Base-by-base conservation (phyloP, 2,113 vertebrate species). In the Actenoides lindsayi region DNA sequence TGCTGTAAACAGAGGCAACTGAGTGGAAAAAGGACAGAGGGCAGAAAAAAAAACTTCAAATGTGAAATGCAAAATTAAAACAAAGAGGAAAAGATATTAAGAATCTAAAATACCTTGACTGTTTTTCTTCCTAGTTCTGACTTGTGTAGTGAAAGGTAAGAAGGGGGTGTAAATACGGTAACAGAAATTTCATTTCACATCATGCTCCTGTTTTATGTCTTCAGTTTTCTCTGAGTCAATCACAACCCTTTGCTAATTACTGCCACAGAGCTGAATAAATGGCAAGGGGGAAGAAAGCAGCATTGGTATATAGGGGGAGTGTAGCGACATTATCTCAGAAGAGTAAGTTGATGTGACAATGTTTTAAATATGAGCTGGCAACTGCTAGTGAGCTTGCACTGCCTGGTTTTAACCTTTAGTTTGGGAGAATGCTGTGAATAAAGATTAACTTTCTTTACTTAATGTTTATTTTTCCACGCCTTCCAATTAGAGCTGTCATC, bases 281-380 rank as follows among this genome's bases (percentile, higher is more conserved):
- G 33, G 75, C 87, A 95, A 86, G 82, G 30, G 33, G 68, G 20
- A 92, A 95, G 83, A 89, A 92, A 90, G 75, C 41, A 86, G 54
- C 27, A 67, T 74, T 93, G 88, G 68, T 92, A 53, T 48, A 48
- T 53, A 70, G 89, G 68, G 57, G 96, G 94, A 93, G 70, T 60
- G 84, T 96, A 93, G 59, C 92, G 81, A 33, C 71, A 33, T 90
- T 95, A 88, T 94, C 93, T 93, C 93, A 63, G 94, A 94, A 96
- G 91, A 94, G 31, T 94, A 82, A 96, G 54, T 76, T 94, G 89
- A 96, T 90, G n/a, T 96, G 93, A 90, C 81, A 90, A 23, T 94
- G 92, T 97, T 94, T 97, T 83, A 97, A 96, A 95, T 88, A 62
- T 84, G 88, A 92, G 86, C 80, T 97, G 97, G 84, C 76, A 96